A percentile compares a stretch with the other conserved stretches of the same genome.
These are phyloP conservation scores for Mustela lutreola DNA, from an alignment of 2,113 vertebrate species.

Conservation along the genomic window DNA sequence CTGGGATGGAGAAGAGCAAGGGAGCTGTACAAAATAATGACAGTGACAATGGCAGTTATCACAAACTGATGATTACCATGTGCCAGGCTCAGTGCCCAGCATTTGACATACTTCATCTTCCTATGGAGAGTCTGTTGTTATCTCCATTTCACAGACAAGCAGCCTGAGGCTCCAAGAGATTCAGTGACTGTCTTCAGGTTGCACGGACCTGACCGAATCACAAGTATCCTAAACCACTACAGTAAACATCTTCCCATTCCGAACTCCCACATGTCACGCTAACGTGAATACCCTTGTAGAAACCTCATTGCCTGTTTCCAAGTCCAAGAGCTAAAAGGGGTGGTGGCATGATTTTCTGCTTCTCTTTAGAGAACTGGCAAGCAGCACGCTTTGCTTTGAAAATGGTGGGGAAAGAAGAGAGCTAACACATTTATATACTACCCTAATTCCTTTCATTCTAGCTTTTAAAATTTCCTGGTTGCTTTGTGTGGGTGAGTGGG, in stretches of 20 bases:
- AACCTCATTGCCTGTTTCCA: conserved; percentile 6
- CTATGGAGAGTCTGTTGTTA: background rate
- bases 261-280: background rate
- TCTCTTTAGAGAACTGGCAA: background rate
- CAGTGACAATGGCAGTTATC: accelerated
- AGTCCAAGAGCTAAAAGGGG: background rate
- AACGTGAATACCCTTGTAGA: background rate
- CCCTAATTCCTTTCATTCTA: background rate
- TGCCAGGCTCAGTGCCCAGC: background rate
- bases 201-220: background rate
- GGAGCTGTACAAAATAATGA: background rate
- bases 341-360: background rate
- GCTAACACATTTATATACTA: background rate
- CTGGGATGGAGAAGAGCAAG: background rate
- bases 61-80: background rate
- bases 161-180: background rate
- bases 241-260: background rate
- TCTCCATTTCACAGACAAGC: background rate
- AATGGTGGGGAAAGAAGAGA: background rate
- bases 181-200: background rate
- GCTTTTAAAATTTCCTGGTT: background rate
- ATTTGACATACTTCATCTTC: background rate
- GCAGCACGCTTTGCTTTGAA: background rate
- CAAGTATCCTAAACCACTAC: background rate
- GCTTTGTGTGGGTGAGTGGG: background rate